A percentile compares a stretch with the other conserved stretches of the same genome.
Conservation (phyloP, 2,113 vertebrate genomes). For the Triplophysa rosa region DNA sequence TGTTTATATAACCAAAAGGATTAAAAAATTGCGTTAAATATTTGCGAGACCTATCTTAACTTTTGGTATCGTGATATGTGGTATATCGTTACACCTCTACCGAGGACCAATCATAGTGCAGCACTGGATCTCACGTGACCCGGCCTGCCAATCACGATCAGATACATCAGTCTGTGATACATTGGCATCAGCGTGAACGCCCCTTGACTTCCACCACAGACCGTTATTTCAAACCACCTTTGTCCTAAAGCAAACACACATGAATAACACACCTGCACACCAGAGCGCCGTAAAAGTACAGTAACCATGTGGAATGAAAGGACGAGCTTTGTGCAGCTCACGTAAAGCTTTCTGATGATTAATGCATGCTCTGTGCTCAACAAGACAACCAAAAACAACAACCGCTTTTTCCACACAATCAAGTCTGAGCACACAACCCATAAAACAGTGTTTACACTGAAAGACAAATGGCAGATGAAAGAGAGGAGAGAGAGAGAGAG, state of each 20-base stretch:
- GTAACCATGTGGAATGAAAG: slow-evolving; percentile 11
- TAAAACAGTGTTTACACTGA: slow-evolving; percentile 46
- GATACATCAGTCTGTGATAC: background rate
- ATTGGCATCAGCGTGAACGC: background rate
- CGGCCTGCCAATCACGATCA: no score
- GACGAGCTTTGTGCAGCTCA: slow-evolving; percentile 4
- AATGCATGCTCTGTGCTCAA: slow-evolving; percentile 26
- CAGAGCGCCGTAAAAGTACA: slow-evolving; percentile 3
- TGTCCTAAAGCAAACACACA: background rate
- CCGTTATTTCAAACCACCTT: background rate
- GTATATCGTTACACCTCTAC: no score
- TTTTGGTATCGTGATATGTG: no score
- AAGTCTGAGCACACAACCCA: slow-evolving; percentile 37
- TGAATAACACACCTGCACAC: slow-evolving; percentile 9
- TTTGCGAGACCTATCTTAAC: no score
- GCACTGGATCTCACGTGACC: no score
- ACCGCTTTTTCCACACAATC: slow-evolving; percentile 14
- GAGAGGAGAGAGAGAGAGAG: slow-evolving; percentile 14
- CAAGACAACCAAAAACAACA: slow-evolving; percentile 46
- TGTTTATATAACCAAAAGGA: no score
- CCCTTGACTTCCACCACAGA: background rate
- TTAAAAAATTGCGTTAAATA: no score
- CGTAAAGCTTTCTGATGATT: slow-evolving; percentile 35
- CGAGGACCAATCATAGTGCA: no score
- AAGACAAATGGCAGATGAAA: slow-evolving; percentile 41